phyloP scores from a whole-genome alignment of 2,888 invertebrate genomes.

The Gortyna flavago region DNA sequence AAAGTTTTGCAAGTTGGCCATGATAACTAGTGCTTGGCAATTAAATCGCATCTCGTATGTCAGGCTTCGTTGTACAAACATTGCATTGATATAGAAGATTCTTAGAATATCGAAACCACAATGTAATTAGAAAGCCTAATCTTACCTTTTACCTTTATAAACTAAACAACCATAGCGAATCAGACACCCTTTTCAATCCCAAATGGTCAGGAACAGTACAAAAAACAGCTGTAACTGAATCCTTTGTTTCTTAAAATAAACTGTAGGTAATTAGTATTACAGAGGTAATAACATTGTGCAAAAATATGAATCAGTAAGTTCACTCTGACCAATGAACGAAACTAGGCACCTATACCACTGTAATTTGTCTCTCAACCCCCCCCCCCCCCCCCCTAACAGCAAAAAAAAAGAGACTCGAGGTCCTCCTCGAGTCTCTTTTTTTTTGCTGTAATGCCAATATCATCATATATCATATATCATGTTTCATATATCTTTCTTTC shows the following conservation, averaged over 20 bases:
- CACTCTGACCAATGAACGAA: neutral
- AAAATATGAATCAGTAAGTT: neutral
- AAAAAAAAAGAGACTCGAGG: too few species aligned
- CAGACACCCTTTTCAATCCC: constrained; percentile 43
- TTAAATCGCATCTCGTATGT: too few species aligned
- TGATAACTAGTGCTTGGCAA: neutral
- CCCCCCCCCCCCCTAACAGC: too few species aligned
- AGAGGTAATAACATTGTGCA: constrained; percentile 4
- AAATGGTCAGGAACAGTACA: constrained; percentile 49
- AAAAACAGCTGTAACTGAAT: constrained; percentile 51
- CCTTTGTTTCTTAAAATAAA: constrained; percentile 55
- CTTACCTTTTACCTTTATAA: constrained; percentile 30
- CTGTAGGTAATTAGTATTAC: constrained; percentile 59
- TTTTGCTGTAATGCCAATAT: too few species aligned
- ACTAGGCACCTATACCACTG: neutral
- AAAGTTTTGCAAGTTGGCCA: too few species aligned
- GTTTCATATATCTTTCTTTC: too few species aligned
- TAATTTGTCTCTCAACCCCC: neutral
- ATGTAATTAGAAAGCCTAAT: constrained; percentile 33
- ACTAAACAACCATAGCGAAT: constrained; percentile 22
- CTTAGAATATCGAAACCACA: constrained; percentile 18
- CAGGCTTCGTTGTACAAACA: neutral
- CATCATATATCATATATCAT: too few species aligned
- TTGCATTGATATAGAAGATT: constrained; percentile 5
- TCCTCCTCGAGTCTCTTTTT: too few species aligned